Conservation (phyloP, 2,797 vertebrate genomes). For the Champsocephalus gunnari region DNA sequence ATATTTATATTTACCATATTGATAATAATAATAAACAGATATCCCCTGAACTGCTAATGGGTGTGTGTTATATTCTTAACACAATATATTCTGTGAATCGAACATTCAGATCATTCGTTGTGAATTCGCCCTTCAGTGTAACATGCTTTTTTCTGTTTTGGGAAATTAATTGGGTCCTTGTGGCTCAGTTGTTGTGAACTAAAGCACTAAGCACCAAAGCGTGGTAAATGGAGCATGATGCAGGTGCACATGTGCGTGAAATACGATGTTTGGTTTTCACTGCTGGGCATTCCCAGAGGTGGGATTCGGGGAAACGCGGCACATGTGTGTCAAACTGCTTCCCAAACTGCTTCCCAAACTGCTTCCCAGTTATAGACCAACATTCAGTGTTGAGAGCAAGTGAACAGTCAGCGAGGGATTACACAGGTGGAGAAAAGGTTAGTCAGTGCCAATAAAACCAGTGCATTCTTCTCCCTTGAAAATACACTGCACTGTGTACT, state of each 20-base stretch:
- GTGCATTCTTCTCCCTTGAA: constrained; percentile 10
- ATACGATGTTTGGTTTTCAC: constrained; percentile 21
- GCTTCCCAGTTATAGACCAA: constrained; percentile 10
- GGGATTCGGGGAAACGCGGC: constrained; percentile 8
- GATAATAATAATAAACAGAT: too few species aligned
- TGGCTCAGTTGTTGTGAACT: constrained; percentile 17
- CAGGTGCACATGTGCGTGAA: constrained; percentile 12
- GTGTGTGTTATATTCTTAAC: too few species aligned
- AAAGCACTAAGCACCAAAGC: constrained; percentile 9
- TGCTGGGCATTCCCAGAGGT: not conserved
- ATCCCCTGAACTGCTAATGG: too few species aligned
- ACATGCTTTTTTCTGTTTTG: not conserved
- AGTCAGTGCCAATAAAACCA: constrained; percentile 17
- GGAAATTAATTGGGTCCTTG: not conserved
- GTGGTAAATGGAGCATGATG: not conserved
- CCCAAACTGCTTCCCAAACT: not conserved
- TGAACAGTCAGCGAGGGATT: not conserved
- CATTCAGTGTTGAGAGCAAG: constrained; percentile 8
- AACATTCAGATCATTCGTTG: too few species aligned
- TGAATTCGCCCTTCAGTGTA: not conserved
- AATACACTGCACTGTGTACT: constrained; percentile 1
- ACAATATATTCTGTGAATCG: too few species aligned
- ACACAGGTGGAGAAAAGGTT: constrained; percentile 16
- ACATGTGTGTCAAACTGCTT: constrained; percentile 4
- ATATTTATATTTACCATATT: too few species aligned